Base-by-base conservation (phyloP, 2,797 vertebrate genomes). In the Spea hammondii region DNA sequence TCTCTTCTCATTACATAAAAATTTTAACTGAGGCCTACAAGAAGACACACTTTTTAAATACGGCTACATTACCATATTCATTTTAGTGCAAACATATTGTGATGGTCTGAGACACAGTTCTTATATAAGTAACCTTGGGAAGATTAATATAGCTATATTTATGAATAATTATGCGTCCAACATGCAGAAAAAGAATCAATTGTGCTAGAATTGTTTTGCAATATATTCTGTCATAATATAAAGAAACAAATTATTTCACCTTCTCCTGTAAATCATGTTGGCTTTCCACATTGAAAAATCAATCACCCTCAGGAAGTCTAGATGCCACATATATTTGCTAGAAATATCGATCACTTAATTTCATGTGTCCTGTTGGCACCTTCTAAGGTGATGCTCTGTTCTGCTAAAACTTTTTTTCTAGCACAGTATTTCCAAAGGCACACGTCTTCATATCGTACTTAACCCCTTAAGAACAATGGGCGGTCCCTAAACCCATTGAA, bases 341-440 rank as follows among this genome's bases (percentile, higher is more conserved):
- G 57, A 51, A 53, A 72, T 77, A 81, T 77, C 77, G 79, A 81
- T 76, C 51, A 48, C 62, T 68, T 80, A 68, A 80, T 81, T 75
- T 64, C 54, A 62, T 81, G 67, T 72, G 54, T 66, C 54, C 64
- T 76, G 6, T 47, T 60, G 73, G 57, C 79, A 80, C 75, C 54
- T 2, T 11, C 44, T 53, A 48, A 50, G 46, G 4, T 51, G 32
- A 11, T 14, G 45, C 14, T 14, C n/a, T 65, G n/a, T 59, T 57
- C 50, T 72, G 46, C 10, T 12, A 44, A 14, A 65, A 66, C 13
- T 14, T 9, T 64, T 17, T 71, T 57, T 64, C 13, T 50, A 13
- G 6, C 0, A 8, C 62, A 7, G 49, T 60, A 62, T 2, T 32
- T 32, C 32, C 32, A 32, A 32, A 32, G 32, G 32, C 32, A 2